Conservation (phyloP, 1,140 invertebrate genomes). For the Drosophila pseudoobscura region DNA sequence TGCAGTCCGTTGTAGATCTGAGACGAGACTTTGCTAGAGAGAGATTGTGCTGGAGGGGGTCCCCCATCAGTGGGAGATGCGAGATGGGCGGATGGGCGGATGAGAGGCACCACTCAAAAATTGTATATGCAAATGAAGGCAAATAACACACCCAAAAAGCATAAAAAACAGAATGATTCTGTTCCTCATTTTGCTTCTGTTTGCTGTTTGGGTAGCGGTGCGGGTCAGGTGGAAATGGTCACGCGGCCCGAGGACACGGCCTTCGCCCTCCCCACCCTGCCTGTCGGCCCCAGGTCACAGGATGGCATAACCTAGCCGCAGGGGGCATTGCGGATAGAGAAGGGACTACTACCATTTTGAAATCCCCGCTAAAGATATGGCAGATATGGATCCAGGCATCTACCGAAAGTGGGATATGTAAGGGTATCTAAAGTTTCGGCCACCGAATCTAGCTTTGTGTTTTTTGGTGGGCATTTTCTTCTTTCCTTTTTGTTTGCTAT, state of each 20-base stretch:
- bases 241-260: constrained; percentile 21
- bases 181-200: constrained; percentile 15
- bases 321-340: too few species aligned
- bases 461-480: background rate
- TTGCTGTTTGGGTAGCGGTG: constrained; percentile 20
- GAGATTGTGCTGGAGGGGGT: too few species aligned
- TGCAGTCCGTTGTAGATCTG: too few species aligned
- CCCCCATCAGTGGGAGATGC: background rate
- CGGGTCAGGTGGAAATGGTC: constrained; percentile 8
- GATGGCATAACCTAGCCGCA: too few species aligned
- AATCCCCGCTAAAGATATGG: too few species aligned
- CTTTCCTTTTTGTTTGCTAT: constrained; percentile 27
- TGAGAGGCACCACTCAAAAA: constrained; percentile 62
- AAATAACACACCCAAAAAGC: constrained; percentile 39
- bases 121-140: constrained; percentile 80
- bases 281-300: too few species aligned
- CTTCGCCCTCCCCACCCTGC: background rate
- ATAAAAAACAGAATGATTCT: constrained; percentile 22
- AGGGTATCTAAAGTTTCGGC: too few species aligned
- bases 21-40: too few species aligned
- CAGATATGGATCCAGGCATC: too few species aligned
- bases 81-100: constrained; percentile 4
- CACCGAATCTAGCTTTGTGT: background rate
- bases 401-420: too few species aligned
- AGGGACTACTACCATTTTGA: too few species aligned